A percentile compares a stretch with the other conserved stretches of the same genome.
Evolutionary conservation across 2,113 vertebrate genomes (phyloP).

Genomic region (Xiphophorus hellerii): DNA sequence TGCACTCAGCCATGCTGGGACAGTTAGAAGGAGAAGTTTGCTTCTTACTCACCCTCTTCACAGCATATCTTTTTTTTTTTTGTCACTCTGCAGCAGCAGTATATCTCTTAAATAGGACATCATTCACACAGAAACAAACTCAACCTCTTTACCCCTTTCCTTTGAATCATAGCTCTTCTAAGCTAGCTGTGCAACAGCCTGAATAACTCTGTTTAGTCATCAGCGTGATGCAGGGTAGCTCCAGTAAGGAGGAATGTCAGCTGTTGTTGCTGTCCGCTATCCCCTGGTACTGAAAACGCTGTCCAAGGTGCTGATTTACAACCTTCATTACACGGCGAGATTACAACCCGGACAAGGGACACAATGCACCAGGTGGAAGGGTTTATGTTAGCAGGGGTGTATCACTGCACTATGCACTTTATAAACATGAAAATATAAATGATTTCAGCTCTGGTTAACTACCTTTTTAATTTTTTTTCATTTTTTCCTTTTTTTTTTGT

Average conservation of each 20-base stretch:
- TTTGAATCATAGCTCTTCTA: slow-evolving; percentile 50
- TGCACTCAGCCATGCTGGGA: slow-evolving; percentile 21
- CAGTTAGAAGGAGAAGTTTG: slow-evolving; percentile 8
- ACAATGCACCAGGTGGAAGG: slow-evolving; percentile 22
- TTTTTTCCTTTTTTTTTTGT: slow-evolving; percentile 15
- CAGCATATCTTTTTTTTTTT: slow-evolving; percentile 19
- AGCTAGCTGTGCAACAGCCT: slow-evolving; percentile 63
- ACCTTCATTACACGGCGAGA: slow-evolving; percentile 66
- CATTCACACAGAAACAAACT: slow-evolving; percentile 22
- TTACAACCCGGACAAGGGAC: slow-evolving; percentile 50
- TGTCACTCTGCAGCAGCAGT: slow-evolving; percentile 45
- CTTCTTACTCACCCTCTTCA: slow-evolving; percentile 4
- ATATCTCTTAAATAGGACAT: slow-evolving; percentile 45
- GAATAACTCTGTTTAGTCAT: slow-evolving; percentile 72
- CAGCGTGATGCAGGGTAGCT: slow-evolving; percentile 47
- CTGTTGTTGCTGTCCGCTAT: slow-evolving; percentile 53
- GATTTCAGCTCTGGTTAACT: slow-evolving; percentile 45
- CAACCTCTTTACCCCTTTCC: slow-evolving; percentile 26
- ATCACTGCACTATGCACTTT: slow-evolving; percentile 10
- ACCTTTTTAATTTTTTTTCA: slow-evolving; percentile 7
- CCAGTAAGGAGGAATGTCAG: slow-evolving; percentile 55
- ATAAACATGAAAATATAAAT: slow-evolving; percentile 5
- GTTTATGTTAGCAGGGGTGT: slow-evolving; percentile 15
- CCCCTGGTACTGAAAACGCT: slow-evolving; percentile 57
- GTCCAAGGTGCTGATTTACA: slow-evolving; percentile 79